phyloP scores from a whole-genome alignment of 2,113 vertebrate species.

The Ramphastos sulfuratus region DNA sequence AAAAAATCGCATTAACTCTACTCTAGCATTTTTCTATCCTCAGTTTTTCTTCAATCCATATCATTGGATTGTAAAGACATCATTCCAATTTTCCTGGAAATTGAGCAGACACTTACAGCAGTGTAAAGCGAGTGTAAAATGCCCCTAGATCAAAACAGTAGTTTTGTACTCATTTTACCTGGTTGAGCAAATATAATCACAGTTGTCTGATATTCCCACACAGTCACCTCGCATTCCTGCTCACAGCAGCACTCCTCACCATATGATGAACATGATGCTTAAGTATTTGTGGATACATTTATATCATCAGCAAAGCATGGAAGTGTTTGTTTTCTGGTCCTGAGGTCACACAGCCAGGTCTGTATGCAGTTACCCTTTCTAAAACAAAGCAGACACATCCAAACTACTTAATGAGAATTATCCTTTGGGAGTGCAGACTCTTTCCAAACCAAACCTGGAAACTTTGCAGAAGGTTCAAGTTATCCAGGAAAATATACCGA shows the following conservation, averaged over 20 bases:
- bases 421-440: background rate
- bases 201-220: background rate
- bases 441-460: background rate
- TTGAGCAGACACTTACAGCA: background rate
- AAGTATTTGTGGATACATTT: background rate
- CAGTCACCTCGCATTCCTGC: background rate
- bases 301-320: background rate
- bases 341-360: background rate
- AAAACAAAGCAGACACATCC: background rate
- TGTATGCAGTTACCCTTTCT: background rate
- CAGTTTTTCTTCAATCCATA: background rate
- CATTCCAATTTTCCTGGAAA: slow-evolving; percentile 14
- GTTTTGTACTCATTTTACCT: slow-evolving; percentile 17
- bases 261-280: background rate
- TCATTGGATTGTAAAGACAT: background rate
- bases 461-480: background rate
- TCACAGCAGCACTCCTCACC: background rate
- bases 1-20: background rate
- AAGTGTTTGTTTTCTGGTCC: background rate
- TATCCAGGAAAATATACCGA: background rate
- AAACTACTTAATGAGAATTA: background rate
- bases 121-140: slow-evolving; percentile 21
- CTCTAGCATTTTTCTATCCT: background rate
- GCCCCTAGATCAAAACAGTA: background rate
- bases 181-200: slow-evolving; percentile 7